phyloP scores from a whole-genome alignment of 2,797 vertebrate species.

The Danio choprae region DNA sequence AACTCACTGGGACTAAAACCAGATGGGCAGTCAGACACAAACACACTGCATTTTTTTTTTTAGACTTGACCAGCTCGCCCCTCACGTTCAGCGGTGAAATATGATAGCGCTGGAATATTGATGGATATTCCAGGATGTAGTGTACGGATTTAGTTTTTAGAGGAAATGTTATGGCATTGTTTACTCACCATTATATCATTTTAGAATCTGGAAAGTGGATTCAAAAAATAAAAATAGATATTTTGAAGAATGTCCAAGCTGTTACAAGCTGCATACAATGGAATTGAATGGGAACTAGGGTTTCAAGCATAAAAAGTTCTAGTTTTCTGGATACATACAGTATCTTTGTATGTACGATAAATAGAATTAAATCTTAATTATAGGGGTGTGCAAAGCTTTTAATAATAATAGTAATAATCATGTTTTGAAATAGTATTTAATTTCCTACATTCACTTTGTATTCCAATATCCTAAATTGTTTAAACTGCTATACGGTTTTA shows the following conservation, averaged over 20 bases:
- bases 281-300: not conserved
- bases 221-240: not conserved
- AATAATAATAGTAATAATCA: no score
- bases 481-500: no score
- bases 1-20: slow-evolving; percentile 58
- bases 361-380: no score
- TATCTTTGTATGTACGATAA: no score
- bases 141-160: slow-evolving; percentile 1
- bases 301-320: not conserved
- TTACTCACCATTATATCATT: not conserved
- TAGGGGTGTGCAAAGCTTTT: no score
- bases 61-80: slow-evolving; percentile 15
- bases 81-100: slow-evolving; percentile 28
- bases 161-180: not conserved
- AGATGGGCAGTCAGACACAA: slow-evolving; percentile 63
- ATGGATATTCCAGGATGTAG: not conserved
- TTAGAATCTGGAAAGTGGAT: not conserved
- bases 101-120: slow-evolving; percentile 10
- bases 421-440: no score
- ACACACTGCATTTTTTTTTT: slow-evolving; percentile 44
- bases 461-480: no score
- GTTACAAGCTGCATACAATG: not conserved
- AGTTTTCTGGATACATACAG: no score
- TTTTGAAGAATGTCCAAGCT: not conserved
- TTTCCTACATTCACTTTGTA: no score